Percentiles rank a stretch among this genome's conserved stretches.
Evolutionary conservation across 2,888 invertebrate genomes (phyloP).

Genomic region (Amphipyra berbera): DNA sequence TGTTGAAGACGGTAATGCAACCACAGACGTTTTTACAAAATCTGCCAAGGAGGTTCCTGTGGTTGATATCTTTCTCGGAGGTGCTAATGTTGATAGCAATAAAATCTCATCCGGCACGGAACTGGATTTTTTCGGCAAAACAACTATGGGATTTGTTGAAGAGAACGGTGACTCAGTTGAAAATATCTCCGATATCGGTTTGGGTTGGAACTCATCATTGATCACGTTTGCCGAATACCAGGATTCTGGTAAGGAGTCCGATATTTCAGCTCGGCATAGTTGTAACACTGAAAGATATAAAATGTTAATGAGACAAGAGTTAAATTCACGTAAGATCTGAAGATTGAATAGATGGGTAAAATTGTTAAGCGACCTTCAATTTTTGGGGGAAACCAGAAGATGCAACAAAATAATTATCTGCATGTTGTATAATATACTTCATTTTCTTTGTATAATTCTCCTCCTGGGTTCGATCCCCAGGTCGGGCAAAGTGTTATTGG

Average conservation of each 20-base stretch:
- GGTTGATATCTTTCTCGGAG: conserved; percentile 44
- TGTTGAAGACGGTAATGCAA: conserved; percentile 37
- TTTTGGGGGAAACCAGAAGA: background rate
- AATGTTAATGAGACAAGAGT: background rate
- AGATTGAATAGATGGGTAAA: too few species aligned
- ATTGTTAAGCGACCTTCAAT: too few species aligned
- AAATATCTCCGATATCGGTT: conserved; percentile 82
- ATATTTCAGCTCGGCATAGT: conserved; percentile 81
- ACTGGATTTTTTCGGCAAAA: conserved; percentile 53
- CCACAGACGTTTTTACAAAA: conserved; percentile 26
- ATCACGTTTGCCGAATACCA: conserved; percentile 85
- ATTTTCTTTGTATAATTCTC: too few species aligned
- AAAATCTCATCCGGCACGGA: conserved; percentile 42
- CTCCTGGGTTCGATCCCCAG: too few species aligned
- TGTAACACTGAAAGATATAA: conserved; percentile 80
- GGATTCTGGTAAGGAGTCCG: conserved; percentile 69
- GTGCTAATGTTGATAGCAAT: conserved; percentile 55
- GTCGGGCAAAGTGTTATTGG: too few species aligned
- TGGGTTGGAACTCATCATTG: conserved; percentile 81
- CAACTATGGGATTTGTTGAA: conserved; percentile 71
- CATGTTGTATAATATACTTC: too few species aligned
- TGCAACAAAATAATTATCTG: too few species aligned
- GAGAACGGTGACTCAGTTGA: conserved; percentile 75
- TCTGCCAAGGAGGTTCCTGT: conserved; percentile 21
- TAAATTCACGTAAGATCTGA: too few species aligned